Conservation (phyloP, 2,797 vertebrate species). For the Echeneis naucrates region DNA sequence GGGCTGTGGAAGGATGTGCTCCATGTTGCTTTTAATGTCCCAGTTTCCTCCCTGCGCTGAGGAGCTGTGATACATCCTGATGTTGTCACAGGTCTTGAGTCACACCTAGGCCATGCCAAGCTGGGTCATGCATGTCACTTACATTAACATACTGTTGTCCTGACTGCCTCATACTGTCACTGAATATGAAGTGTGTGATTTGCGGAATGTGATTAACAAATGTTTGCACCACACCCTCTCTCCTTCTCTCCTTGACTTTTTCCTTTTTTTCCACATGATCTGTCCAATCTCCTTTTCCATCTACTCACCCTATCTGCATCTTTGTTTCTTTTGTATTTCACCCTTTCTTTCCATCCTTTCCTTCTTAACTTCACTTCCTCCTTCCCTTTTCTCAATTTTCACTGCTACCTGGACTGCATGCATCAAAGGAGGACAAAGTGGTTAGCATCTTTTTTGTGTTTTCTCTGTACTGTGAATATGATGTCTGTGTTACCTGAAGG, state of each 20-base stretch:
- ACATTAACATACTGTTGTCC: conserved; percentile 33
- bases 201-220: conserved; percentile 75
- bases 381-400: conserved; percentile 72
- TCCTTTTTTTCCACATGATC: conserved; percentile 27
- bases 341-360: conserved; percentile 37
- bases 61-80: conserved; percentile 19
- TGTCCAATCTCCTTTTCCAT: conserved; percentile 36
- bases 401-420: conserved; percentile 98
- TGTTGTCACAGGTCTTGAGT: conserved; percentile 45
- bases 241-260: conserved; percentile 20
- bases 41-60: conserved; percentile 11
- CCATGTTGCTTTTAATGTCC: conserved; percentile 43
- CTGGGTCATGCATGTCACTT: conserved; percentile 65
- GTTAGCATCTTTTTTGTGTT: conserved; percentile 92
- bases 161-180: conserved; percentile 27
- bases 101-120: conserved; percentile 45
- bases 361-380: conserved; percentile 46
- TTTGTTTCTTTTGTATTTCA: conserved; percentile 18
- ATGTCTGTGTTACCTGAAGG: conserved; percentile 54
- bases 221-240: conserved; percentile 68
- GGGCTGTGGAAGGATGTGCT: conserved; percentile 8
- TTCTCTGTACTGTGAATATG: conserved; percentile 68
- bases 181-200: conserved; percentile 60
- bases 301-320: conserved; percentile 39
- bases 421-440: conserved; percentile 99